phyloP scores from a whole-genome alignment of 2,888 invertebrate species.

The Stramonita haemastoma region DNA sequence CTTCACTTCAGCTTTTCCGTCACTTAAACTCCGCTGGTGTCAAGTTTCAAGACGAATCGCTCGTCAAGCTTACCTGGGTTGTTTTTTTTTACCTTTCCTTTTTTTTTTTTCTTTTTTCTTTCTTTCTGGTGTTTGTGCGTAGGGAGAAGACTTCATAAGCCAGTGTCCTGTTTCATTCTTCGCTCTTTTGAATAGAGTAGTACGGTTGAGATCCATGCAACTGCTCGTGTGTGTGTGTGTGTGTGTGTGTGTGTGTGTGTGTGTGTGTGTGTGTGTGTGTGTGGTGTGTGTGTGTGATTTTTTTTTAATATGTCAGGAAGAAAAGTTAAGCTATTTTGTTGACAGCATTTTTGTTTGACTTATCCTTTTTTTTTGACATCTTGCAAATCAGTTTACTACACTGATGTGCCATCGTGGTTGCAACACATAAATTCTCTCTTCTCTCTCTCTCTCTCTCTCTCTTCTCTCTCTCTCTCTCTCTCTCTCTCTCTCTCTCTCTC shows the following conservation, averaged over 20 bases:
- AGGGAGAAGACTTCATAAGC: not conserved
- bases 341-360: no score
- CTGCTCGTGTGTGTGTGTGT: not conserved
- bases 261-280: not conserved
- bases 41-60: slow-evolving; percentile 12
- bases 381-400: no score
- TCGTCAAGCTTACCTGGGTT: not conserved
- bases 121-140: not conserved
- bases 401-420: no score
- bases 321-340: no score
- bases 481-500: no score
- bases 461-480: no score
- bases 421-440: no score
- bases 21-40: not conserved
- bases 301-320: no score
- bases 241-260: not conserved
- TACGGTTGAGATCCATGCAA: not conserved
- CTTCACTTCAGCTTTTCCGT: not conserved
- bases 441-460: no score
- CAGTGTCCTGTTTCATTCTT: not conserved
- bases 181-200: not conserved
- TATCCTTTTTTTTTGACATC: no score
- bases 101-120: not conserved
- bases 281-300: no score
- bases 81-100: not conserved